These are phyloP conservation scores for Promerops cafer DNA, from an alignment of 2,113 vertebrate species.

Conservation along the genomic window DNA sequence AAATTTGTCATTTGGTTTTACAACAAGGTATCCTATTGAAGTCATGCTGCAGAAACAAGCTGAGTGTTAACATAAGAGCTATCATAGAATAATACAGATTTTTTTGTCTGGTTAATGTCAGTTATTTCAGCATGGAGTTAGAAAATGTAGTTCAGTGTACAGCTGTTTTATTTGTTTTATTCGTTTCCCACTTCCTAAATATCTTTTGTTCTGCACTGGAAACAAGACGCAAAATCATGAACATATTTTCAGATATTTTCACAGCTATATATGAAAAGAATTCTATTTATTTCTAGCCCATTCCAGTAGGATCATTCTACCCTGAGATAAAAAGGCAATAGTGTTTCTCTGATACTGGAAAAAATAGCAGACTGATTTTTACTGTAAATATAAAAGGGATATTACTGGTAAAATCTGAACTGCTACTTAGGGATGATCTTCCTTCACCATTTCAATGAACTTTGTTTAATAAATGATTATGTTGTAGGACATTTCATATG, in stretches of 20 bases:
- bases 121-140: not conserved
- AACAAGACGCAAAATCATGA: not conserved
- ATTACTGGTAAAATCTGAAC: not conserved
- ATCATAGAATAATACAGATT: not conserved
- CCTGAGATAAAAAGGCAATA: not conserved
- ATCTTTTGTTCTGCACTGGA: not conserved
- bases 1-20: not conserved
- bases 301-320: not conserved
- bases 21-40: not conserved
- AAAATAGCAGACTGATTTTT: not conserved
- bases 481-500: not conserved
- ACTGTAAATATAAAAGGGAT: not conserved
- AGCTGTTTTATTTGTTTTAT: not conserved
- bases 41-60: not conserved
- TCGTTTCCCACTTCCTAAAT: not conserved
- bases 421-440: not conserved
- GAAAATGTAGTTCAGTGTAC: not conserved
- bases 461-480: not conserved
- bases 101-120: not conserved
- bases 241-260: not conserved
- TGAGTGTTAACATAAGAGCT: not conserved
- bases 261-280: not conserved
- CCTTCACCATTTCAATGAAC: not conserved
- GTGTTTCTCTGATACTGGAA: not conserved
- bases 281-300: not conserved